Base-by-base conservation (phyloP, 1,140 invertebrate species). In the Wasmannia auropunctata region DNA sequence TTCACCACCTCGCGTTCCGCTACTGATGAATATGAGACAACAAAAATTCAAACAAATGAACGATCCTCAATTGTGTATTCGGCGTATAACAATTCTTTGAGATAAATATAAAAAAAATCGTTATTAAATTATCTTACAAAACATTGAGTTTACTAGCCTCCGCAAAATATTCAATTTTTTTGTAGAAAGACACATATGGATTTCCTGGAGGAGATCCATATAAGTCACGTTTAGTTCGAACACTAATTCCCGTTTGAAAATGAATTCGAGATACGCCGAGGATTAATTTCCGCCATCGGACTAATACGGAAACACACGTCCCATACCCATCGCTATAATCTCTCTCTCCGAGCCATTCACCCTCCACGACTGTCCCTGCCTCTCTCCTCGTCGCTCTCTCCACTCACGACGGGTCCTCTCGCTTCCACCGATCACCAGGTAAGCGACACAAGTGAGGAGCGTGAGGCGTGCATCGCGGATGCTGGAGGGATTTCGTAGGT, bases 401-500 rank as follows among this genome's bases (percentile, higher is more conserved):
- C 3, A 46, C 28, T 69, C 19, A 3, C 7, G 11, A 40, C 25
- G 6, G 19, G 6, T 6, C 19, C 60, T 79, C 72, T 67, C n/a
- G 19, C 37, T 65, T 67, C 83, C 60, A 58, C 51, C 31, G 37
- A 43, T n/a, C 37, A 8, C 37, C 46, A 25, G 14, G 58, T 76
- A 25, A 63, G 43, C 60, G 31, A 79, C 84, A 58, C 31, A 37
- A 5, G 37, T 60, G 58, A 67, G 43, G 46, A 72, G 72, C 10
- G n/a, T 43, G 34, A 43, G 56, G 37, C 19, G 25, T 43, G 11
- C 25, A 46, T 62, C 40, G 75, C 16, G 25, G 86, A 88, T 88
- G 58, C 72, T 88, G 81, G 54, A 85, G 58, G 81, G 67, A 89
- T 88, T 70, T 86, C 80, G 85, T 86, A 80, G 76, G 83, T 51